phyloP scores from a whole-genome alignment of 2,113 vertebrate species.

The Heliornis fulica region DNA sequence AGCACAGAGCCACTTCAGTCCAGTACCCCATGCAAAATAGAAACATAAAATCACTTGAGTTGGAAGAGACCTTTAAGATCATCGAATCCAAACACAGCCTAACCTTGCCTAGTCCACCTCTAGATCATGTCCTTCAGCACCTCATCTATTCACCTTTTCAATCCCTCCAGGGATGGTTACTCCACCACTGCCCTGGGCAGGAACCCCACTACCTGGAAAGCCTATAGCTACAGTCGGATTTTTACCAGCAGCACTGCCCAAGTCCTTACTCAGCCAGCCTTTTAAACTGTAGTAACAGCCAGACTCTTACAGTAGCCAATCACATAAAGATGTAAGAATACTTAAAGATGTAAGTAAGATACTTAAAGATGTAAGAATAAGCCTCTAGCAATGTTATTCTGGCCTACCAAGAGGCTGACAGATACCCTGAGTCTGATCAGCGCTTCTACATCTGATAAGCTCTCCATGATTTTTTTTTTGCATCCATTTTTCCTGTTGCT shows the following conservation, averaged over 20 bases:
- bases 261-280: background rate
- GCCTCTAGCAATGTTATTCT: background rate
- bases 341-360: too few relatives aligned
- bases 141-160: too few relatives aligned
- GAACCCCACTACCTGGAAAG: background rate
- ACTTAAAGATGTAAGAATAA: background rate
- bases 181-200: too few relatives aligned
- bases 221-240: background rate
- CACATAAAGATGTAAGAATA: too few relatives aligned
- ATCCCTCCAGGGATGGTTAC: too few relatives aligned
- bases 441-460: background rate
- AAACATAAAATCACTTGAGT: too few relatives aligned
- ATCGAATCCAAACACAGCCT: too few relatives aligned
- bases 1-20: background rate
- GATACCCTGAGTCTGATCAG: background rate
- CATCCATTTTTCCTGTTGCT: background rate
- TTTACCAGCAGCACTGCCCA: background rate
- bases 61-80: too few relatives aligned
- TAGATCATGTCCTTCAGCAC: too few relatives aligned
- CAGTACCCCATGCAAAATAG: background rate
- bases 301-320: too few relatives aligned
- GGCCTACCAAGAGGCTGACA: background rate
- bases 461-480: background rate
- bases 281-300: too few relatives aligned
- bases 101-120: too few relatives aligned